Percentiles rank a stretch among this genome's conserved stretches.
These are phyloP conservation scores for Charaxes varanes DNA, from an alignment of 1,140 invertebrate species.

Conservation along the genomic window DNA sequence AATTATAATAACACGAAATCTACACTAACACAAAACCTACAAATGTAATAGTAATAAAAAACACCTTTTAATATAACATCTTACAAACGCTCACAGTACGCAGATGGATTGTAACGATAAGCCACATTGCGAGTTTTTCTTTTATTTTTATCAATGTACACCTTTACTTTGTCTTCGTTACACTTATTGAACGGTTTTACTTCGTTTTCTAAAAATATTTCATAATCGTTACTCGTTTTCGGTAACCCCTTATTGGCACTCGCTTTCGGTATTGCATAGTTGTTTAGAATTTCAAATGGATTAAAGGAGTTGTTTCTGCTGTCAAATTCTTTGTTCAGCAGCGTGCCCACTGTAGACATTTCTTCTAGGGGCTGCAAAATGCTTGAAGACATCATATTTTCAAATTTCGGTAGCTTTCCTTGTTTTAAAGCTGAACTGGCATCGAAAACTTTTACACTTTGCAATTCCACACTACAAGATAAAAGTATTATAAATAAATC, in stretches of 20 bases:
- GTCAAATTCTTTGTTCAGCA: slow-evolving; percentile 3
- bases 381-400: slow-evolving; percentile 8
- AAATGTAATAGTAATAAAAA: slow-evolving; percentile 3
- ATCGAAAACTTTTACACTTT: slow-evolving; percentile 36
- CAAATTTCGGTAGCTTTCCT: slow-evolving; percentile 15
- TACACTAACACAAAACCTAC: slow-evolving; percentile 2
- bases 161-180: slow-evolving; percentile 40
- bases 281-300: slow-evolving; percentile 13
- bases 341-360: background rate
- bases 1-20: background rate
- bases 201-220: slow-evolving; percentile 44
- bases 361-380: background rate
- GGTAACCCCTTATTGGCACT: background rate
- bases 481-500: background rate
- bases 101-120: slow-evolving; percentile 17
- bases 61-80: background rate
- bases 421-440: slow-evolving; percentile 5
- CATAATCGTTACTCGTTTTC: slow-evolving; percentile 32
- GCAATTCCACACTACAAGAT: slow-evolving; percentile 42
- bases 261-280: slow-evolving; percentile 14
- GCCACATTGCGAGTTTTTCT: slow-evolving; percentile 32
- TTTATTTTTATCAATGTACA: slow-evolving; percentile 45
- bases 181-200: slow-evolving; percentile 35
- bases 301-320: slow-evolving; percentile 18
- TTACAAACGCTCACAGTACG: slow-evolving; percentile 28